phyloP scores from a whole-genome alignment of 2,888 invertebrate genomes.

The Lobophora halterata region DNA sequence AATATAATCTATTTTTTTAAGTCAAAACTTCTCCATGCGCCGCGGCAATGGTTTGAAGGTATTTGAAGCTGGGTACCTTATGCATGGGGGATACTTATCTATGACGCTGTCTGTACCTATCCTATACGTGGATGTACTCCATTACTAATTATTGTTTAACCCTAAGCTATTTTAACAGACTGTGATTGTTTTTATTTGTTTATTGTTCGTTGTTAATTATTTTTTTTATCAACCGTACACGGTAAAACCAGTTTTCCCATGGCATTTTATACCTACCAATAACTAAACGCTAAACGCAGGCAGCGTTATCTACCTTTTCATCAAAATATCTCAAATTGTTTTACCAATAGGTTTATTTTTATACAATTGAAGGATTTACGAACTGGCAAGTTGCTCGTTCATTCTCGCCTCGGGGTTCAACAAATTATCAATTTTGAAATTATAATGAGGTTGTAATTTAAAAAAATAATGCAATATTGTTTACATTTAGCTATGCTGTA shows the following conservation, averaged over 20 bases:
- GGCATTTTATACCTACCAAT: constrained; percentile 51
- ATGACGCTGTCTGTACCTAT: too few species aligned
- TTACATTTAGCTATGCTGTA: too few species aligned
- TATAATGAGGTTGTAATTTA: constrained; percentile 39
- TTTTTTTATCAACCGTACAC: constrained; percentile 48
- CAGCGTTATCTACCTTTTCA: constrained; percentile 57
- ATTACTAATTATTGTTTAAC: too few species aligned
- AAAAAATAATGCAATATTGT: constrained; percentile 1
- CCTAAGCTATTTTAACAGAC: too few species aligned
- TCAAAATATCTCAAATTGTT: constrained; percentile 63
- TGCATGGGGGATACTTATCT: too few species aligned
- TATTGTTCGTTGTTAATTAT: not conserved
- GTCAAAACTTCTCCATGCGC: too few species aligned
- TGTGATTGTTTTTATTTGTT: not conserved
- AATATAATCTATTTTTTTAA: too few species aligned
- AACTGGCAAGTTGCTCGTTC: constrained; percentile 54
- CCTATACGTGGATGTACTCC: too few species aligned
- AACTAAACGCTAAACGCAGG: constrained; percentile 51
- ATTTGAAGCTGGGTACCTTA: too few species aligned
- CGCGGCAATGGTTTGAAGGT: too few species aligned
- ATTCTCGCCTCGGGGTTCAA: constrained; percentile 43
- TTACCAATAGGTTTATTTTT: constrained; percentile 40
- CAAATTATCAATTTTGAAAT: constrained; percentile 53
- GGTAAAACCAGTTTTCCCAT: constrained; percentile 53
- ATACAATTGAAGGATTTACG: constrained; percentile 55